phyloP scores from a whole-genome alignment of 2,797 vertebrate species.

The Emydoidea blandingii region DNA sequence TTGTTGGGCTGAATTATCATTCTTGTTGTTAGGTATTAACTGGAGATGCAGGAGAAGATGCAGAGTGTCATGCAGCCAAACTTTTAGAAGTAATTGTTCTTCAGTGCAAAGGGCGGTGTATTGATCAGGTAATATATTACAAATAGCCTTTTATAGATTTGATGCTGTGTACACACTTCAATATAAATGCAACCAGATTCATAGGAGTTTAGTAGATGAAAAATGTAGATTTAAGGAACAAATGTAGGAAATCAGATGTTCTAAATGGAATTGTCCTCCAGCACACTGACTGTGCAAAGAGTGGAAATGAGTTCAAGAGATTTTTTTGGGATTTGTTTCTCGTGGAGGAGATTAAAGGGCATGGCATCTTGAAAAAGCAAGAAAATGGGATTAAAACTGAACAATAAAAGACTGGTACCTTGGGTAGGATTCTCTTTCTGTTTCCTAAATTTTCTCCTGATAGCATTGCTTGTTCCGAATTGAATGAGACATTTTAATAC shows the following conservation, averaged over 20 bases:
- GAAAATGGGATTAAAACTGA: background rate
- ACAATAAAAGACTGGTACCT: background rate
- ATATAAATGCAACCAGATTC: background rate
- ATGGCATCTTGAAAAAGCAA: background rate
- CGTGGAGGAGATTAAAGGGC: background rate
- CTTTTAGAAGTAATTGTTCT: constrained; percentile 96
- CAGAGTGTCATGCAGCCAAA: constrained; percentile 96
- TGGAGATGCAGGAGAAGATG: constrained; percentile 93
- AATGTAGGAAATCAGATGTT: background rate
- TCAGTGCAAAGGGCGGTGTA: constrained; percentile 94
- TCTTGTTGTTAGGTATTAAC: constrained; percentile 87
- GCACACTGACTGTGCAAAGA: background rate
- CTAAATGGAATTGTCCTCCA: background rate
- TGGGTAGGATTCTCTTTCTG: background rate
- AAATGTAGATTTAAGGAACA: background rate
- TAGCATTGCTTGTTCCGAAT: background rate
- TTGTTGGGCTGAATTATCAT: constrained; percentile 7
- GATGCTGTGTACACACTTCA: background rate
- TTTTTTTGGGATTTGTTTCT: background rate
- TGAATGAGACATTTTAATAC: background rate
- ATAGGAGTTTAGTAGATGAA: background rate
- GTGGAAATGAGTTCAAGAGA: background rate
- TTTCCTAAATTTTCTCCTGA: background rate
- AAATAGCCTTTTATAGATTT: background rate
- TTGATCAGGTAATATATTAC: constrained; percentile 90